Base-by-base conservation (phyloP, 2,113 vertebrate genomes). In the Pionites leucogaster region DNA sequence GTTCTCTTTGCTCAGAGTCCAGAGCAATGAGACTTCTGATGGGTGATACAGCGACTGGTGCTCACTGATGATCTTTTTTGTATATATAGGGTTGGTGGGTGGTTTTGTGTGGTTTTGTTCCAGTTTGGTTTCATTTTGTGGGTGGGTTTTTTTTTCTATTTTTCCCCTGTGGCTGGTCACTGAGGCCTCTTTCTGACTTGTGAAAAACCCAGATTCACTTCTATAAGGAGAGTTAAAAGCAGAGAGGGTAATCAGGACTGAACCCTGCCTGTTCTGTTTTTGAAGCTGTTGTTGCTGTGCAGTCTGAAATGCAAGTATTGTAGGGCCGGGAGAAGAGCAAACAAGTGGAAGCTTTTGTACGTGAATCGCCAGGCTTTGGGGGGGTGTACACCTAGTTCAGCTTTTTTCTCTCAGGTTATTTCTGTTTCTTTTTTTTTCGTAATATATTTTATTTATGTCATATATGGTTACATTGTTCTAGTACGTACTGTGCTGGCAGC, bases 221-320 rank as follows among this genome's bases (percentile, higher is more conserved):
- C 42, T 5, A 1, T 44, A 41, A 74, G 17, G 28, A n/a, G 9
- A 80, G 27, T 57, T 77, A 86, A 83, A 77, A 86, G n/a, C 49
- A 0, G 1, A 78, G 50, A 41, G 41, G 13, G 28, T 28, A 16
- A 22, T 50, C 19, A 7, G 41, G 77, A 42, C 22, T 0, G 0
- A 77, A 13, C 37, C 25, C 18, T 80, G 27, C 35, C 47, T 35
- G 6, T 57, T 65, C 10, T 85, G 13, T 55, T 75, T 70, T 65
- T 49, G 77, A 75, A 63, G 68, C 59, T 70, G 31, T 19, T 90
- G 53, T 65, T 94, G 80, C 76, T 65, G 49, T 80, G 69, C 83
- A 81, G 2, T 82, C n/a, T 69, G 69, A 78, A 87, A 64, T 0
- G 0, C 1, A 13, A 57, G 46, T 67, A n/a, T 46, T 82, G 42